Evolutionary conservation across 2,888 invertebrate genomes (phyloP), one percentile per base, ranked within the genome.

Genomic region (Heteromyza rotundicornis): DNA sequence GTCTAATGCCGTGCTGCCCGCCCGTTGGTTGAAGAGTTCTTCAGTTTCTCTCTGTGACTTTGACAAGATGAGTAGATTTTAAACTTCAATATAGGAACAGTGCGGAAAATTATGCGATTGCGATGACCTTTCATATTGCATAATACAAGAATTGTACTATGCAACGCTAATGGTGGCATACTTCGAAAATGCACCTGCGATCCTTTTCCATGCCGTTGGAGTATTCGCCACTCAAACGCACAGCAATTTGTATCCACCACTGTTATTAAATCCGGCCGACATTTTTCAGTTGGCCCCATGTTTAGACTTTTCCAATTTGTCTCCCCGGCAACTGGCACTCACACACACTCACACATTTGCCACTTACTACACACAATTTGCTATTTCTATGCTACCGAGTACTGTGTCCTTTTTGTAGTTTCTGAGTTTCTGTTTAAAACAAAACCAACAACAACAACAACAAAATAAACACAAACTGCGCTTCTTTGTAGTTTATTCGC

Each of bases 331-430:
- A 53, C 57, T 19, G 50, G 32, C 58, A 35, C 51, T 40, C 24
- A 55, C 27, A 23, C 22, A 63, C 57, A 54, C 49, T 35, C 47
- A 52, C 49, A 51, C 51, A 58, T 36, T 22, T 57, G 32, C 58
- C 35, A 50, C 72, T 72, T 74, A 72, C 71, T 70, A 73, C 64
- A 64, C 62, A 20, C 40, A 57, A 27, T 17, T 24, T 24, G 49
- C 49, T 47, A n/a, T 40, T 40, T 40, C n/a, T 40, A n/a, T 40
- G 40, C 40, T 40, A 40, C 40, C 40, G 40, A 5, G n/a, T n/a
- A 27, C 27, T 40, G 47, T 47, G 19, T 20, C 14, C 19, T 47
- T 47, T 47, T 47, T 5, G 20, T 47, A 47, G 47, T 47, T 47
- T 20, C 17, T 8, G 40, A 8, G 20, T 47, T 40, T 40, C n/a